Conservation (phyloP, 1,140 invertebrate species). For the Cydia pomonella region DNA sequence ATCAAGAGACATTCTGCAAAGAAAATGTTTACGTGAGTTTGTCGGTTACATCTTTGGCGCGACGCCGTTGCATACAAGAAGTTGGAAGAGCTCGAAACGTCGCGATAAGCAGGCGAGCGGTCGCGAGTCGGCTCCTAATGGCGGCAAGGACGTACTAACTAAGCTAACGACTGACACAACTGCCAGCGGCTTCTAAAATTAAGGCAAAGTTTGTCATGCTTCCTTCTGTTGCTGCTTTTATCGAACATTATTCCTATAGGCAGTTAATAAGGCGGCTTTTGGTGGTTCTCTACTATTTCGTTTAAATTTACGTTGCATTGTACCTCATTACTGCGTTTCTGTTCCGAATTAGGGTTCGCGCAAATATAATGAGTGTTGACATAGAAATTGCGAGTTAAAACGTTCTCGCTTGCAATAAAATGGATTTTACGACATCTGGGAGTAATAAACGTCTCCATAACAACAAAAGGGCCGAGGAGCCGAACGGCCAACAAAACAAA, state of each 20-base stretch:
- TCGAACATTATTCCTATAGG: background rate
- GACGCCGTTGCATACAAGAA: conserved; percentile 25
- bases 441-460: conserved; percentile 50
- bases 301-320: background rate
- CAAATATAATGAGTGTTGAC: conserved; percentile 28
- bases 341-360: conserved; percentile 20
- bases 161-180: conserved; percentile 33
- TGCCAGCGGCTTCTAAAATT: conserved; percentile 25
- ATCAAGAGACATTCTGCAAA: conserved; percentile 9
- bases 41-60: conserved; percentile 19
- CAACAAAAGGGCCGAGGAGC: conserved; percentile 43
- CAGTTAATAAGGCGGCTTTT: background rate
- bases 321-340: background rate
- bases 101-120: conserved; percentile 23
- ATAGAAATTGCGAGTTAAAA: conserved; percentile 26
- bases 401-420: conserved; percentile 44
- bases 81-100: conserved; percentile 32
- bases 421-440: conserved; percentile 47
- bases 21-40: conserved; percentile 22
- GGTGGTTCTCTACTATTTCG: background rate
- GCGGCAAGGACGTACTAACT: conserved; percentile 29
- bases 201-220: conserved; percentile 31
- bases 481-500: conserved; percentile 39
- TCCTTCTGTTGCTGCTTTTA: conserved; percentile 12
- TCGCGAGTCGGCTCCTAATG: conserved; percentile 23